Evolutionary conservation across 1,140 invertebrate species (phyloP).

Genomic region (Drosophila simulans): DNA sequence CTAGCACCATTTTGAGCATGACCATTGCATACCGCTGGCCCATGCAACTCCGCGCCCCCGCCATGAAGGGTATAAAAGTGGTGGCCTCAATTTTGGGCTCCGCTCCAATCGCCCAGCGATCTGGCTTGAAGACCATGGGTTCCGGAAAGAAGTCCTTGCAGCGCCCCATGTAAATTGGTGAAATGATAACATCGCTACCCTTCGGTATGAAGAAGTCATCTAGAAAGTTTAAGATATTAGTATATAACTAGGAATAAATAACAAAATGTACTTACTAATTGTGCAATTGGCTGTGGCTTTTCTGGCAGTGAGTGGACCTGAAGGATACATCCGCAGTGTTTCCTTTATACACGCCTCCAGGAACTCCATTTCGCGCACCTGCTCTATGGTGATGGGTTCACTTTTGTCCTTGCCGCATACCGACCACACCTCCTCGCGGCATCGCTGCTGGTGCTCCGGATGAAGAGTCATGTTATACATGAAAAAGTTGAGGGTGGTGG

Average conservation of each 20-base stretch:
- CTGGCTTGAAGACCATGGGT: slow-evolving; percentile 90
- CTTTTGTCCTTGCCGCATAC: slow-evolving; percentile 85
- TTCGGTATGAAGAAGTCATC: slow-evolving; percentile 70
- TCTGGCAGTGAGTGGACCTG: slow-evolving; percentile 91
- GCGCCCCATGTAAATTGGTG: slow-evolving; percentile 66
- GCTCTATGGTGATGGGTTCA: slow-evolving; percentile 85
- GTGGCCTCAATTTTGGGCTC: slow-evolving; percentile 85
- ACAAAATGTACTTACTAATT: slow-evolving; percentile 48
- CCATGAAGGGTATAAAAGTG: slow-evolving; percentile 89
- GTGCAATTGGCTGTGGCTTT: slow-evolving; percentile 56
- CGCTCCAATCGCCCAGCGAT: slow-evolving; percentile 87
- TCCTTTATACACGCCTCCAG: slow-evolving; percentile 87
- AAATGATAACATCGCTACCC: slow-evolving; percentile 58
- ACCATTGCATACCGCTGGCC: slow-evolving; percentile 85
- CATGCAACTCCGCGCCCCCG: slow-evolving; percentile 89
- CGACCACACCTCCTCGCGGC: slow-evolving; percentile 87
- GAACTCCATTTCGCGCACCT: slow-evolving; percentile 86
- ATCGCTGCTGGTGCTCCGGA: slow-evolving; percentile 85
- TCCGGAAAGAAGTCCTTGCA: slow-evolving; percentile 87
- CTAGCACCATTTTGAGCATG: slow-evolving; percentile 65
- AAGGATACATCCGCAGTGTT: slow-evolving; percentile 91
- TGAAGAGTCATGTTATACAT: slow-evolving; percentile 73
- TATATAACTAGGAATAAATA: no score
- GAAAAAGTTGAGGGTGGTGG: slow-evolving; percentile 57
- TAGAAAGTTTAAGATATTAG: not conserved